Base-by-base conservation (phyloP, 2,797 vertebrate species). In the Gastrophryne carolinensis region DNA sequence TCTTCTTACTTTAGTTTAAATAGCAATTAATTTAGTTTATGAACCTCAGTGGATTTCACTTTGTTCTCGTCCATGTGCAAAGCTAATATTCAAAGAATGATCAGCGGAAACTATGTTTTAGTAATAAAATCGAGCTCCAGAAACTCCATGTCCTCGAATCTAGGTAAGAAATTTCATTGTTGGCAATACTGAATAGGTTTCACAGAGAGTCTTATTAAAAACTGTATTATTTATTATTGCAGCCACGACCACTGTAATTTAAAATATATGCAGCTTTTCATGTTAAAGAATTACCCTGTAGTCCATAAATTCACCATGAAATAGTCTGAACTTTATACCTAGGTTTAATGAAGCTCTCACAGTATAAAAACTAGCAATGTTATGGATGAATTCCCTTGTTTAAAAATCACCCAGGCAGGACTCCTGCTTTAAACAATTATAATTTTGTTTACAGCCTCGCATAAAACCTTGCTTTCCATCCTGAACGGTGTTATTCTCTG, bases 281-380 rank as follows among this genome's bases (percentile, higher is more conserved):
- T 70, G 64, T 69, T 69, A 54, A 69, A 60, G 30, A 69, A 76
- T 69, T 54, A 52, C 35, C 68, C 47, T 62, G 27, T 39, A 76
- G 66, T 76, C 52, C 37, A 76, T 76, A 76, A 76, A 76, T 76
- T 63, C 34, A 70, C 65, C 64, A 76, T 70, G 74, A 70, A 76
- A 76, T 76, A 56, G 74, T 35, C 58, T 76, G 74, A 76, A 76
- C 74, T 76, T 76, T 76, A 76, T 70, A 62, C 66, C 49, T 70
- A 17, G 27, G 23, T 76, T 63, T 76, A 70, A 76, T 77, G 74
- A 71, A 70, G 74, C 66, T 63, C 74, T 70, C 74, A 56, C 50
- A 52, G 49, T 73, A 61, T 73, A 35, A 54, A 63, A 76, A 57
- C 47, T 54, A 34, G 58, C 37, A 64, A 77, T 70, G 49, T 47